phyloP scores from a whole-genome alignment of 2,888 invertebrate species.

The Leptopilina myrica region DNA sequence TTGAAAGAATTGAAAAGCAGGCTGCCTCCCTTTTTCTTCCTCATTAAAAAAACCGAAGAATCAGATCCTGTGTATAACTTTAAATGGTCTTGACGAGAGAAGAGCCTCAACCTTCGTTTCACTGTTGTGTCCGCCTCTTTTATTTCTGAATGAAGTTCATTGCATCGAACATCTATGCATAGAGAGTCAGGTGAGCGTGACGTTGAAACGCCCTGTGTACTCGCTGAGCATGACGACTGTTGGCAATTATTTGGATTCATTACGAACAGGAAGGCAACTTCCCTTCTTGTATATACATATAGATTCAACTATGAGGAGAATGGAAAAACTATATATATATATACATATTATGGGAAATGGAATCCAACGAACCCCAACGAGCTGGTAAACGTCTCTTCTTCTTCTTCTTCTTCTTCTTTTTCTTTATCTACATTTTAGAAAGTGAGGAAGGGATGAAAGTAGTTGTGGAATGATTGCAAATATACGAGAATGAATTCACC shows the following conservation, averaged over 20 bases:
- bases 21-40: not conserved
- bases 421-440: not conserved
- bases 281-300: slow-evolving; percentile 60
- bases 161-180: slow-evolving; percentile 48
- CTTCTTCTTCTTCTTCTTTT: not conserved
- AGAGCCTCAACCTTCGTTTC: slow-evolving; percentile 12
- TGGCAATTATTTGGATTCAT: slow-evolving; percentile 69
- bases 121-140: not conserved
- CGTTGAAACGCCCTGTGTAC: slow-evolving; percentile 55
- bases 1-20: not conserved
- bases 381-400: slow-evolving; percentile 18
- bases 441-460: not conserved
- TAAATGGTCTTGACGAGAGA: not conserved
- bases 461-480: slow-evolving; percentile 4
- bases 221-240: slow-evolving; percentile 62
- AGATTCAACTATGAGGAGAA: not conserved
- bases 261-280: slow-evolving; percentile 71
- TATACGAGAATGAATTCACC: slow-evolving; percentile 8
- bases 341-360: slow-evolving; percentile 4
- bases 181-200: slow-evolving; percentile 52
- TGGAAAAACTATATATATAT: not conserved
- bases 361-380: slow-evolving; percentile 62
- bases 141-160: slow-evolving; percentile 38
- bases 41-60: not conserved
- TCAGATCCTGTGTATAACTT: not conserved